Conservation (phyloP, 2,113 vertebrate species). For the Calyptomena viridis region DNA sequence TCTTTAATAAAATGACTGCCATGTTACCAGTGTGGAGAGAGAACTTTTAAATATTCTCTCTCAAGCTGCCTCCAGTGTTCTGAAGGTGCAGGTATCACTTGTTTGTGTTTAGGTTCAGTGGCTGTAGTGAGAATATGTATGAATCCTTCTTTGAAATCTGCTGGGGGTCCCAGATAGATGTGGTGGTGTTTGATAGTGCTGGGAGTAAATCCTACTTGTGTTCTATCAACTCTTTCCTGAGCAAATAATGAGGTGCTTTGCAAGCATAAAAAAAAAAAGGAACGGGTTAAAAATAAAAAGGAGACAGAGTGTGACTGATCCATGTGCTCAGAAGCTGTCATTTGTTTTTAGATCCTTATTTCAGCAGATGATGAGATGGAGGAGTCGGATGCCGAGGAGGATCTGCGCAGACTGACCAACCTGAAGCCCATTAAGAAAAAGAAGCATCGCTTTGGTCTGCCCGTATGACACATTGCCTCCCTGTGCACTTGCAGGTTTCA, state of each 20-base stretch:
- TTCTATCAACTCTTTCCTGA: neutral
- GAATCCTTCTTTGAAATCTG: neutral
- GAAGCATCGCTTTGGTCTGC: slow-evolving; percentile 92
- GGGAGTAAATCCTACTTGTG: neutral
- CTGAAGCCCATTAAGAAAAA: slow-evolving; percentile 92
- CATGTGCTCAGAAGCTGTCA: neutral
- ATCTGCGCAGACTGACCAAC: slow-evolving; percentile 84
- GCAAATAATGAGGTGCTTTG: neutral
- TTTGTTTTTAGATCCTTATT: slow-evolving; percentile 87
- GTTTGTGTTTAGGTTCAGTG: neutral
- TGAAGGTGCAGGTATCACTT: neutral
- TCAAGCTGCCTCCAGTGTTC: neutral
- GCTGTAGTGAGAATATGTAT: neutral
- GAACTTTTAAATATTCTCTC: neutral
- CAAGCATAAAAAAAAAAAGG: neutral
- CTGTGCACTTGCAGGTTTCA: slow-evolving; percentile 19
- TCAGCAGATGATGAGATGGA: slow-evolving; percentile 98
- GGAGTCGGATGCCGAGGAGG: slow-evolving; percentile 89
- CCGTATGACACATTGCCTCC: slow-evolving; percentile 80
- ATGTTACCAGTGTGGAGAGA: neutral
- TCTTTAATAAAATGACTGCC: neutral
- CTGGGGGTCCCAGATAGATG: neutral
- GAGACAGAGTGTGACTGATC: neutral
- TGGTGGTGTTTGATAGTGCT: neutral
- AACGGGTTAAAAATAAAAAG: neutral